Base-by-base conservation (phyloP, 2,113 vertebrate genomes). In the Barbus barbus region DNA sequence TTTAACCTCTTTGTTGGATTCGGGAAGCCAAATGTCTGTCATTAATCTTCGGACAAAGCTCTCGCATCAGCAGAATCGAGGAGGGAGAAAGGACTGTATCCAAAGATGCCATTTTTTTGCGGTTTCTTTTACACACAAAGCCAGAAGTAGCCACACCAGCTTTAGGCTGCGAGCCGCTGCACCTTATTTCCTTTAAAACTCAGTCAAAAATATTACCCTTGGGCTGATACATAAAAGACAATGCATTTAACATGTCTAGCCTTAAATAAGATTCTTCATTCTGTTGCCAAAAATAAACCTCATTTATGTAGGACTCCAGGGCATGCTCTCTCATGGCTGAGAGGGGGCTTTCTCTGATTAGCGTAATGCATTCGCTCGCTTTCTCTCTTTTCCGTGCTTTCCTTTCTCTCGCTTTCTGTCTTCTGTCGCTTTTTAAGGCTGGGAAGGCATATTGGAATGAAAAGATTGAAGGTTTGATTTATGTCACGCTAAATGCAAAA, bases 211-310 rank as follows among this genome's bases (percentile, higher is more conserved):
- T 84, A 85, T 85, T 87, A 88, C 93, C 89, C 86, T 53, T 56
- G 89, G 91, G 88, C 86, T 87, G 89, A 89, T 88, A 90, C 91
- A 87, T 88, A 89, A 88, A 90, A 92, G 88, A 93, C 93, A 92
- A 93, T 91, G 89, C 90, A 93, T 91, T 93, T 95, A 91, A 88
- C 91, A 88, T 92, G 91, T 92, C 93, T 92, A 83, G 91, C 86
- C 90, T 86, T 87, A 92, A 92, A 92, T 90, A 92, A 91, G 89
- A 91, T 90, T 90, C 90, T 90, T 86, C 87, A 90, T 93, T 91
- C 88, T 86, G 90, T 83, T 90, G 90, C 93, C 88, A 89, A 91
- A 93, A 95, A 94, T 93, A 93, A 93, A 93, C 90, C 89, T 81
- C 84, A 92, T 94, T 91, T 93, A 90, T 93, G 92, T 90, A 74